Evolutionary conservation across 2,113 vertebrate genomes (phyloP), one percentile per base, ranked within the genome.

Genomic region (Megaleporinus macrocephalus): DNA sequence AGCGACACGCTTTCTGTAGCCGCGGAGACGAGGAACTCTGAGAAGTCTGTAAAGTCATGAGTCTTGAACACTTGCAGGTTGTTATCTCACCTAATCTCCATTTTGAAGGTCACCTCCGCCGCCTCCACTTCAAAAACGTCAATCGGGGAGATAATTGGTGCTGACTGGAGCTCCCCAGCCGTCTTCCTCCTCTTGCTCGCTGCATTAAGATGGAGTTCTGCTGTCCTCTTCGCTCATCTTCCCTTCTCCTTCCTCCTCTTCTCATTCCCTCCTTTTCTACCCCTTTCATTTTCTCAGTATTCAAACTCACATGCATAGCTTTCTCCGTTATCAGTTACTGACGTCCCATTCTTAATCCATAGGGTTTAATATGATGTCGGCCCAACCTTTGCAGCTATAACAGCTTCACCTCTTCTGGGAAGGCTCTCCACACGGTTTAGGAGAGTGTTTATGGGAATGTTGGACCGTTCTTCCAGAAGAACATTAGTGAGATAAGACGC

Each of bases 11-110:
- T 44, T 69, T 70, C 66, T 44, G 66, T 44, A n/a, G 33, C 33
- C 22, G 66, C 14, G 36, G 20, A 69, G 22, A 70, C 12, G 7
- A 70, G 22, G 1, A 44, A 12, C 41, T n/a, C 66, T 70, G 1
- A 9, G 1, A 61, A 61, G n/a, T 61, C 57, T 61, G n/a, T 70
- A 44, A 70, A 70, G 36, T n/a, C 66, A 70, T n/a, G 22, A 70
- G 3, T n/a, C 20, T n/a, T 11, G 4, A 70, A 44, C 66, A 70
- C 65, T 41, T 41, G 30, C 36, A 69, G 65, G 30, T 69, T 36
- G 30, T 69, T 36, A 36, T 41, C 36, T 41, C 66, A 1, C 33
- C 66, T 70, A 70, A 70, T 70, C 57, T 61, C 27, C 20, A 55
- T 75, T 75, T 12, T 24, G 57, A 61, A 61, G 57, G 57, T 61